Conservation (phyloP, 2,113 vertebrate species). For the Ceyx margarethae region DNA sequence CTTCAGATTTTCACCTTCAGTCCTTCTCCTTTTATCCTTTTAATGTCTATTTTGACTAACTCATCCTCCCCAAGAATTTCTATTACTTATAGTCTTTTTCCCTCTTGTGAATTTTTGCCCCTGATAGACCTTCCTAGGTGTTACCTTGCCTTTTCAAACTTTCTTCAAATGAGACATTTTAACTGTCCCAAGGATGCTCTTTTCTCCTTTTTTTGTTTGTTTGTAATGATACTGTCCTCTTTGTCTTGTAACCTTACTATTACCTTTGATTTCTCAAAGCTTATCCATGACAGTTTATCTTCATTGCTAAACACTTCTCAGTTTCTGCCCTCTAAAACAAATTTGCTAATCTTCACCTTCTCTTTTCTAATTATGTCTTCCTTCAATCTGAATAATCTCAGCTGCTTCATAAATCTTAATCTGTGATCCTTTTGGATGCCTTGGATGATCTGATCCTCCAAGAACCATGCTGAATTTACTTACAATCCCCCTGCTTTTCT, state of each 20-base stretch:
- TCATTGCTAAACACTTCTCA: background rate
- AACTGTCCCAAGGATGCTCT: background rate
- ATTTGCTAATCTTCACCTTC: background rate
- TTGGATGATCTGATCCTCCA: background rate
- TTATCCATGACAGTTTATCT: background rate
- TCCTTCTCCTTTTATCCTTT: background rate
- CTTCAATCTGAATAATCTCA: background rate
- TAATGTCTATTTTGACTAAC: constrained; percentile 21
- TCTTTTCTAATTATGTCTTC: background rate
- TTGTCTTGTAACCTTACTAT: background rate
- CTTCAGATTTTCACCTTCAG: background rate
- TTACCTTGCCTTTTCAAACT: background rate
- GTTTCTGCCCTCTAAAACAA: background rate
- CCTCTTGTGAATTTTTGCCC: background rate
- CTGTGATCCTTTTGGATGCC: background rate
- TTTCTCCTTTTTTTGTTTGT: background rate
- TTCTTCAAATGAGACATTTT: background rate
- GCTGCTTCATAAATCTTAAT: background rate
- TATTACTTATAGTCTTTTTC: background rate
- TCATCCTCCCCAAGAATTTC: background rate
- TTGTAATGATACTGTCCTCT: background rate
- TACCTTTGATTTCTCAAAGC: background rate
- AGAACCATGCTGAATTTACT: background rate
- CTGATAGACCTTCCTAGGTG: background rate
- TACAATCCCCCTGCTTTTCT: background rate